A percentile compares a stretch with the other conserved stretches of the same genome.
phyloP scores from a whole-genome alignment of 1,140 invertebrate genomes.

The Lordiphosa clarofinis region DNA sequence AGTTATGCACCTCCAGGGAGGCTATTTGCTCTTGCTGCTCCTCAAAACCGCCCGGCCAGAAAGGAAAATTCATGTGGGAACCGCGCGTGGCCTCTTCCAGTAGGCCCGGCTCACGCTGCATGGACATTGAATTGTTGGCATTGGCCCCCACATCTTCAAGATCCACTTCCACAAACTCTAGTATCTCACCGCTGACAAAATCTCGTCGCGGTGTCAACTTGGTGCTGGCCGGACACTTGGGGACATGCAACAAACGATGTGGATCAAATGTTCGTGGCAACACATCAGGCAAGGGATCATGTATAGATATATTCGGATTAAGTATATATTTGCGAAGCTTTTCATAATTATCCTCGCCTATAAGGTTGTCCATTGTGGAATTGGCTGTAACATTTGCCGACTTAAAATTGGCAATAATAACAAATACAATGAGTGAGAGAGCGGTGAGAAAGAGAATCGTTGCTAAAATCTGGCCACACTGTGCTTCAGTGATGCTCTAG shows the following conservation, averaged over 20 bases:
- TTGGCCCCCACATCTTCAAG: conserved; percentile 83
- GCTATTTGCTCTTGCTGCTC: conserved; percentile 80
- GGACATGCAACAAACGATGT: conserved; percentile 63
- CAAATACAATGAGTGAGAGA: conserved; percentile 1
- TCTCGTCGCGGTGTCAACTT: conserved; percentile 83
- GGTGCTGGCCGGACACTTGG: conserved; percentile 58
- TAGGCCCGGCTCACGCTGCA: conserved; percentile 84
- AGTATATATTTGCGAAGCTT: conserved; percentile 67
- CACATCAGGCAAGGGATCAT: conserved; percentile 65
- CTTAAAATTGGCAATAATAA: not conserved
- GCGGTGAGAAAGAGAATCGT: not conserved
- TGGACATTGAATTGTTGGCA: conserved; percentile 88
- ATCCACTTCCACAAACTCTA: conserved; percentile 85
- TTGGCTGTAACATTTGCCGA: not conserved
- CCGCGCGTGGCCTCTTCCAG: conserved; percentile 83
- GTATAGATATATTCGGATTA: conserved; percentile 62
- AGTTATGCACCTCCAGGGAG: conserved; percentile 48
- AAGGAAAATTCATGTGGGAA: conserved; percentile 87
- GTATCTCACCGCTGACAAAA: conserved; percentile 85
- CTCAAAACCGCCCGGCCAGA: conserved; percentile 89
- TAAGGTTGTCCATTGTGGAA: conserved; percentile 37
- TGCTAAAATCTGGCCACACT: conserved; percentile 1
- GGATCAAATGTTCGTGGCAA: conserved; percentile 61
- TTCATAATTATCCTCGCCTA: conserved; percentile 49
- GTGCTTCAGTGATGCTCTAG: too few relatives aligned